Base-by-base conservation (phyloP, 2,888 invertebrate genomes). In the Amblyjoppa proteus region DNA sequence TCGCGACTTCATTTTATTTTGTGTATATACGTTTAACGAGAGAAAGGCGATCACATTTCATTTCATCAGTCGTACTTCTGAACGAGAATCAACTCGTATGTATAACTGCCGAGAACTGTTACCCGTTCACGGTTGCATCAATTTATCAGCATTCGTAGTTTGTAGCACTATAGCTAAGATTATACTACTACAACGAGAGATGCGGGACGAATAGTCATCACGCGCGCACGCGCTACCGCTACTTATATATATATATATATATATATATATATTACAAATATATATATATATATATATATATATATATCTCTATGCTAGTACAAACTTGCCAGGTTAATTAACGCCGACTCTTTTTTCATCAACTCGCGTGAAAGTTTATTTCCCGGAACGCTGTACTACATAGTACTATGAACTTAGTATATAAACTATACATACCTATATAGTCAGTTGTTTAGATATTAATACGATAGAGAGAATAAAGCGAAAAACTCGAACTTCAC, bases 21-120 rank as follows among this genome's bases (percentile, higher is more conserved):
- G 87, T 81, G 70, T 74, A 75, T 70, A 81, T 74, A 84, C 89
- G 89, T 91, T 93, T 93, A 93, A 93, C 93, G 92, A 93, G 93
- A 92, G 93, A 93, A 93, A 93, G 93, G 93, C 92, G 90, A 92
- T 93, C 92, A 91, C 93, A 92, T 93, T 93, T 93, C 92, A 92
- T 93, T 92, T 93, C 93, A 93, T 93, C 93, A 93, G 92, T 88
- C 88, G 89, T 81, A 81, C 85, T 83, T 85, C 80, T 83, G 83
- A 80, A 69, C 85, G 83, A 80, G 73, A 34, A 11, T 31, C 31
- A 64, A 64, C 64, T n/a, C 64, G 31, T 16, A 31, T 31, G 31
- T 61, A 64, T 70, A 85, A 76, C 66, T 80, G 82, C 73, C 82
- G 4, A 49, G 45, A 49, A 11, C 69, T 70, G 61, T 68, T 74